Conservation (phyloP, 2,113 vertebrate genomes). For the Puffinus mauretanicus region DNA sequence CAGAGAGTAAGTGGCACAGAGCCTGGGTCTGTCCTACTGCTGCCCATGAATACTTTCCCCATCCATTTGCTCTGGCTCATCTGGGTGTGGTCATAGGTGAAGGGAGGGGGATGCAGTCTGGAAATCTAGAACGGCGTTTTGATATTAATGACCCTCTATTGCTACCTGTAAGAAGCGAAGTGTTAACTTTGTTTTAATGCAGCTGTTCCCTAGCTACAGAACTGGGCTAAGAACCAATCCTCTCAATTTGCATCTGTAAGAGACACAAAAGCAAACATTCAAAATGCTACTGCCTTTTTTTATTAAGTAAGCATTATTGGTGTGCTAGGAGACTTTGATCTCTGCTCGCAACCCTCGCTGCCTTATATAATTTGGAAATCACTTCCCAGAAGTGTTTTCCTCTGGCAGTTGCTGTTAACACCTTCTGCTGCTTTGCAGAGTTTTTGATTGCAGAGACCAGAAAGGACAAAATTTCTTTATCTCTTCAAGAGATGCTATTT, state of each 20-base stretch:
- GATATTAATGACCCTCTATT: neutral
- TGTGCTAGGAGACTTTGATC: constrained; percentile 12
- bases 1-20: constrained; percentile 85
- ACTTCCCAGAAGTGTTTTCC: constrained; percentile 6
- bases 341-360: neutral
- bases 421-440: neutral
- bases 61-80: neutral
- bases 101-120: neutral
- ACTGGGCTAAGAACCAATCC: neutral
- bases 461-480: neutral
- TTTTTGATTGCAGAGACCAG: neutral
- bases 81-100: neutral
- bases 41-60: neutral
- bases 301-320: constrained; percentile 16
- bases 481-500: neutral
- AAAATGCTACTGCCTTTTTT: neutral
- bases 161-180: neutral
- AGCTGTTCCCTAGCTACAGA: neutral
- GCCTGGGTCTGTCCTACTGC: neutral
- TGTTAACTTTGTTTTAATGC: neutral
- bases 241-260: neutral
- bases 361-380: neutral
- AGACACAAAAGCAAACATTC: constrained; percentile 15
- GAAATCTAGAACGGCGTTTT: neutral
- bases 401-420: neutral